Conservation (phyloP, 1,140 invertebrate genomes). For the Nephotettix cincticeps region DNA sequence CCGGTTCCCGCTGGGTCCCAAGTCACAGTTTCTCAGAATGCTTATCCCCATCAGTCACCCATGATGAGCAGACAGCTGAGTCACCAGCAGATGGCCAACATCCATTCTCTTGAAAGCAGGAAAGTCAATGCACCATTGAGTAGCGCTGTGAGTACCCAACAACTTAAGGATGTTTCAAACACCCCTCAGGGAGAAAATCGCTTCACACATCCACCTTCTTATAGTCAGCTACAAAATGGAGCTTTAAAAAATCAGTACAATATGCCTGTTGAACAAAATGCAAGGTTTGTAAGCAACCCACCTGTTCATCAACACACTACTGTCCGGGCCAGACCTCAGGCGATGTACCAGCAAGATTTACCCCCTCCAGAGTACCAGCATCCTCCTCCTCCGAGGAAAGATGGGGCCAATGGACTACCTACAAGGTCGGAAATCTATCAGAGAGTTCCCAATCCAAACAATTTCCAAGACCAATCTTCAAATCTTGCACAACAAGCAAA, state of each 20-base stretch:
- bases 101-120: background rate
- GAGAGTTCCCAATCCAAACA: constrained; percentile 35
- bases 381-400: constrained; percentile 29
- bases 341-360: constrained; percentile 38
- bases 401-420: constrained; percentile 27
- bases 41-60: constrained; percentile 20
- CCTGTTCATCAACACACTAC: constrained; percentile 25
- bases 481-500: no score
- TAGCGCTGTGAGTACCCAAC: background rate
- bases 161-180: background rate
- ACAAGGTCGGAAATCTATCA: constrained; percentile 43
- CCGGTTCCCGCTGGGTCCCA: background rate
- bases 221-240: background rate
- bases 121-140: background rate
- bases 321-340: constrained; percentile 34
- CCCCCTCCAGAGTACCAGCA: constrained; percentile 33
- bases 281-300: constrained; percentile 20
- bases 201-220: background rate
- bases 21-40: background rate
- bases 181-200: background rate
- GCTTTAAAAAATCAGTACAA: constrained; percentile 20
- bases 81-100: background rate
- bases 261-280: constrained; percentile 11
- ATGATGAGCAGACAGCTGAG: constrained; percentile 3
- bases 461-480: no score